phyloP scores from a whole-genome alignment of 2,113 vertebrate genomes.

The Microtus montanus region DNA sequence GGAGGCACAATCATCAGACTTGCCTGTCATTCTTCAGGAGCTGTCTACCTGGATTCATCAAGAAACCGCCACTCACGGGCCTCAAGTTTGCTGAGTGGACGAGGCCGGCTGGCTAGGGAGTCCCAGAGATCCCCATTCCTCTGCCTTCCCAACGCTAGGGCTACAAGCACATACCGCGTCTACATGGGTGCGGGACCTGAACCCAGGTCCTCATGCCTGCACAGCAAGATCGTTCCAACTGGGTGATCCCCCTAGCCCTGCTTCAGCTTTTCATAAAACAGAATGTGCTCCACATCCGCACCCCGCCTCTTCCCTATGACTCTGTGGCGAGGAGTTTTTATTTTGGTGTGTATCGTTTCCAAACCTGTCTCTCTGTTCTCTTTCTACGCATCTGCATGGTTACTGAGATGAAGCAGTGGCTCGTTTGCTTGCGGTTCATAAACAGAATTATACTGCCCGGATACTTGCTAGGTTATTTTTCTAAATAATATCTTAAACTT shows the following conservation, averaged over 20 bases:
- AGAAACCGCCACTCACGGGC: not conserved
- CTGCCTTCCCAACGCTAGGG: not conserved
- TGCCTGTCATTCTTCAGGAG: not conserved
- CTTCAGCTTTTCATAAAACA: not conserved
- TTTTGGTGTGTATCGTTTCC: not conserved
- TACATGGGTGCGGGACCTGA: not conserved
- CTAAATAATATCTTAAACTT: conserved; percentile 1
- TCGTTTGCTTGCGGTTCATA: conserved; percentile 1
- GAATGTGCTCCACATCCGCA: not conserved
- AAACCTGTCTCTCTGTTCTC: not conserved
- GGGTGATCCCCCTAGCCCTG: not conserved
- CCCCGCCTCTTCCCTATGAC: not conserved
- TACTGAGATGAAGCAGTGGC: not conserved
- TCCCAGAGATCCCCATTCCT: not conserved
- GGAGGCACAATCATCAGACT: not conserved
- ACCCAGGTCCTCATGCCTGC: not conserved
- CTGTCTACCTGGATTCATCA: not conserved
- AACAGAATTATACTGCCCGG: not conserved
- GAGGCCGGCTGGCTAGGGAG: not conserved
- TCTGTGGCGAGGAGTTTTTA: not conserved
- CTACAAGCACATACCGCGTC: too few relatives aligned
- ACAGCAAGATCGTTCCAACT: not conserved
- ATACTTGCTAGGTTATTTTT: not conserved
- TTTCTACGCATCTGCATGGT: not conserved
- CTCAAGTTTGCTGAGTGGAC: not conserved